A percentile compares a stretch with the other conserved stretches of the same genome.
These are phyloP conservation scores for Tenthredo livida DNA, from an alignment of 2,888 invertebrate genomes.

Conservation along the genomic window DNA sequence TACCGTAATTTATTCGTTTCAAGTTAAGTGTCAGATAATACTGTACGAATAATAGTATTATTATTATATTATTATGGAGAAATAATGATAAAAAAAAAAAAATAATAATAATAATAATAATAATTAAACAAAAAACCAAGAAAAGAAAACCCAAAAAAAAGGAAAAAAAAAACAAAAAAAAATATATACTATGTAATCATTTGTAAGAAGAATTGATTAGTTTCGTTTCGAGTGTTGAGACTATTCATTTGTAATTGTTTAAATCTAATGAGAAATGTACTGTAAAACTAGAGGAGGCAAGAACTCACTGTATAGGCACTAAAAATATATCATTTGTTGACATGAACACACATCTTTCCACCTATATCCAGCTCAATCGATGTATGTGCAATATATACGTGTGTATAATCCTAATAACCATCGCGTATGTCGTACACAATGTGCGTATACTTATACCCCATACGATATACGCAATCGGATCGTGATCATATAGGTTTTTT, in stretches of 20 bases:
- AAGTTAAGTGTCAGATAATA: conserved; percentile 52
- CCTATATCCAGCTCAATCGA: background rate
- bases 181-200: conserved; percentile 58
- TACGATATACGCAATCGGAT: too few species aligned
- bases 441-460: too few species aligned
- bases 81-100: conserved; percentile 34
- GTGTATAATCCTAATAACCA: background rate
- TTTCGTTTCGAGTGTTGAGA: conserved; percentile 70
- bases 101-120: background rate
- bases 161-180: conserved; percentile 36
- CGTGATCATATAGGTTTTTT: too few species aligned
- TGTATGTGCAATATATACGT: background rate
- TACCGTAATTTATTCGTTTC: conserved; percentile 48
- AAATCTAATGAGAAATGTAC: conserved; percentile 73
- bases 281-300: conserved; percentile 71
- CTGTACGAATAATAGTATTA: conserved; percentile 50
- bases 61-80: conserved; percentile 38
- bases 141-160: conserved; percentile 10
- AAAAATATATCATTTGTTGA: conserved; percentile 75
- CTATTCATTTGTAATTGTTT: conserved; percentile 74
- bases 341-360: conserved; percentile 63
- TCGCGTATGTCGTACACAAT: too few species aligned
- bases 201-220: conserved; percentile 63
- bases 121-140: background rate
- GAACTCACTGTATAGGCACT: conserved; percentile 72